phyloP scores from a whole-genome alignment of 1,140 invertebrate genomes.

The Drosophila prosaltans region DNA sequence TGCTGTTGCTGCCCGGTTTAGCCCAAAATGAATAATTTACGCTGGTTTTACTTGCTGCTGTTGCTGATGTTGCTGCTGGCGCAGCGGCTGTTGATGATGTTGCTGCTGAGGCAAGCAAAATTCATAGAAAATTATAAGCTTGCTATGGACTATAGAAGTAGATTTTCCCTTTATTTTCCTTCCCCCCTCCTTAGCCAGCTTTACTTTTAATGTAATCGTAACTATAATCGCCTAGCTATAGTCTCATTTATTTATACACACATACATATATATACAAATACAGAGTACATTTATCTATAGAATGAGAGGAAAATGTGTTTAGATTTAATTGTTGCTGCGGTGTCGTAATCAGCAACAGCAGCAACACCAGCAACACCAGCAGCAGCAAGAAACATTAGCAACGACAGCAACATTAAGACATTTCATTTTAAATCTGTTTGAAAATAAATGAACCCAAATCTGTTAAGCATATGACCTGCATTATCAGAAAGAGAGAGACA shows the following conservation, averaged over 20 bases:
- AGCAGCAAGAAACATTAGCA: conserved; percentile 18
- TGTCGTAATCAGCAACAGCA: conserved; percentile 31
- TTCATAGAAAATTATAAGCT: conserved; percentile 66
- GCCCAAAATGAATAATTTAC: conserved; percentile 78
- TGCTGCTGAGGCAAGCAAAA: conserved; percentile 72
- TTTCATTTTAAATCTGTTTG: conserved; percentile 38
- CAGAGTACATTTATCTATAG: conserved; percentile 8
- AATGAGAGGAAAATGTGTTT: conserved; percentile 29
- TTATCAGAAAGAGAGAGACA: conserved; percentile 36
- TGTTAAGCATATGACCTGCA: conserved; percentile 52
- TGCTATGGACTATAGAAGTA: conserved; percentile 16
- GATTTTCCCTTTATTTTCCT: conserved; percentile 19
- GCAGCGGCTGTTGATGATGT: conserved; percentile 22
- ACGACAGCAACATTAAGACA: conserved; percentile 37
- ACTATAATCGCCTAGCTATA: conserved; percentile 34
- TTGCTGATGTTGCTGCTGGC: not conserved
- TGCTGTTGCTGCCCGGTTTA: conserved; percentile 16
- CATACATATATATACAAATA: conserved; percentile 14
- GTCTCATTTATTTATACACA: conserved; percentile 28
- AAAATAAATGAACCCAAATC: conserved; percentile 32
- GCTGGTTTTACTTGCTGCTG: conserved; percentile 26
- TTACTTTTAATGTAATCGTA: conserved; percentile 72
- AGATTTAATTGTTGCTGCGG: conserved; percentile 63
- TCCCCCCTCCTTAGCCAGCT: conserved; percentile 45
- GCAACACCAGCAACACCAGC: conserved; percentile 12